Percentiles rank a stretch among this genome's conserved stretches.
phyloP scores from a whole-genome alignment of 2,113 vertebrate species.

The Calyptommatus sinebrachiatus region DNA sequence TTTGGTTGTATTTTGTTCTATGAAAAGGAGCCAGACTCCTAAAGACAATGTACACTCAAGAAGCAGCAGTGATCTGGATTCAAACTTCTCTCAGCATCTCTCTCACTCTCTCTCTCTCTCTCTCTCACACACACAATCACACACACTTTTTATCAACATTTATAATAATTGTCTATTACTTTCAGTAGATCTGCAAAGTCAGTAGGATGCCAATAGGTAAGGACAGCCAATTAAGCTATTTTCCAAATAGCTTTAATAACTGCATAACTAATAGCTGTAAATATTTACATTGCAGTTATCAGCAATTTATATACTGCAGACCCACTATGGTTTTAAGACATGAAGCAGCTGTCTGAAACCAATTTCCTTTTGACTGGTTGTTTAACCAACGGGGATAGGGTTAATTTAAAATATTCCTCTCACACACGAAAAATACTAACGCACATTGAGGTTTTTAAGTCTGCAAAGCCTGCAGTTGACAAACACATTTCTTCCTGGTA shows the following conservation, averaged over 20 bases:
- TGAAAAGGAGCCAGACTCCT: background rate
- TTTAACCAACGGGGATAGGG: constrained; percentile 38
- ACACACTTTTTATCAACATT: background rate
- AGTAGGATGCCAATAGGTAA: constrained; percentile 34
- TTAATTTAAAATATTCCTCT: constrained; percentile 36
- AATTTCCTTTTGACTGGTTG: constrained; percentile 44
- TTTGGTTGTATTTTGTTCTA: background rate
- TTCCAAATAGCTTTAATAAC: constrained; percentile 53
- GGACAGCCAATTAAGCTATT: constrained; percentile 28
- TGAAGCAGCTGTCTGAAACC: constrained; percentile 63
- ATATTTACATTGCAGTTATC: constrained; percentile 71
- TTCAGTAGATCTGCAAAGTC: background rate
- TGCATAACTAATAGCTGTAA: constrained; percentile 60
- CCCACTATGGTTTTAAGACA: constrained; percentile 59
- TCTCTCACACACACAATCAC: too few relatives aligned
- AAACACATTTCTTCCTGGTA: constrained; percentile 39
- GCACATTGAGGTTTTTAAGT: constrained; percentile 22
- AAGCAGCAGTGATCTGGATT: background rate
- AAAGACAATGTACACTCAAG: background rate
- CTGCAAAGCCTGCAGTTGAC: constrained; percentile 25
- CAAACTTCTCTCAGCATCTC: background rate
- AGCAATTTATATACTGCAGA: constrained; percentile 53
- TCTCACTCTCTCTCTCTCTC: background rate
- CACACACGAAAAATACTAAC: too few relatives aligned
- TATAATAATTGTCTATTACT: background rate